Percentiles rank a stretch among this genome's conserved stretches.
Evolutionary conservation across 1,140 invertebrate species (phyloP).

Genomic region (Heliconius nattereri): DNA sequence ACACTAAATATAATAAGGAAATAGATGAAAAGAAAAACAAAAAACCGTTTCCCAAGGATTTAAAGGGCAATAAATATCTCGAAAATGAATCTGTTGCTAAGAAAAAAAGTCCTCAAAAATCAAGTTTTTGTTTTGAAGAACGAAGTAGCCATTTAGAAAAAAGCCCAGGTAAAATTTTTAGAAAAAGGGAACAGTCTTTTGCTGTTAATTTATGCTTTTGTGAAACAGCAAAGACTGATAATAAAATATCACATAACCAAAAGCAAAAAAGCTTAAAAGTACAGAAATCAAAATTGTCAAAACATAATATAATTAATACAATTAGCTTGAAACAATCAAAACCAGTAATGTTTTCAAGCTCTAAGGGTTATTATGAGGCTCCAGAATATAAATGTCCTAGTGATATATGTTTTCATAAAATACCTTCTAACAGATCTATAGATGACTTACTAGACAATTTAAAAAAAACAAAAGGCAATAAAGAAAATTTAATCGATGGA

Average conservation of each 20-base stretch:
- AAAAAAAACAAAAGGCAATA: slow-evolving; percentile 49
- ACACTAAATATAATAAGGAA: slow-evolving; percentile 5
- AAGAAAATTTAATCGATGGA: background rate
- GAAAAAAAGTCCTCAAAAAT: background rate
- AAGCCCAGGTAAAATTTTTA: slow-evolving; percentile 36
- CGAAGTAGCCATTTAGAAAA: slow-evolving; percentile 36
- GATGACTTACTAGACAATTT: slow-evolving; percentile 61
- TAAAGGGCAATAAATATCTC: background rate
- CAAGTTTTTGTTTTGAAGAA: background rate
- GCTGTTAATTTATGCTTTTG: slow-evolving; percentile 67
- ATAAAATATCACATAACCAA: slow-evolving; percentile 16
- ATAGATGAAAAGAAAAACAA: slow-evolving; percentile 12
- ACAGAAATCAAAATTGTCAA: slow-evolving; percentile 27
- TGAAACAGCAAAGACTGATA: slow-evolving; percentile 28
- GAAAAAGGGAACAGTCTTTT: slow-evolving; percentile 52
- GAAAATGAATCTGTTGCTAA: background rate
- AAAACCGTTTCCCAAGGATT: background rate
- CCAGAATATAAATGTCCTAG: slow-evolving; percentile 42
- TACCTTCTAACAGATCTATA: slow-evolving; percentile 66
- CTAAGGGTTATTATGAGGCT: background rate
- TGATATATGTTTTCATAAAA: slow-evolving; percentile 64
- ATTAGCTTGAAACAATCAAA: slow-evolving; percentile 48
- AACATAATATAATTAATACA: slow-evolving; percentile 36
- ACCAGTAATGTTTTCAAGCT: slow-evolving; percentile 24
- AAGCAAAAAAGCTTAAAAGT: slow-evolving; percentile 16